Evolutionary conservation across 2,888 invertebrate genomes (phyloP).

Genomic region (Catocala sponsa): DNA sequence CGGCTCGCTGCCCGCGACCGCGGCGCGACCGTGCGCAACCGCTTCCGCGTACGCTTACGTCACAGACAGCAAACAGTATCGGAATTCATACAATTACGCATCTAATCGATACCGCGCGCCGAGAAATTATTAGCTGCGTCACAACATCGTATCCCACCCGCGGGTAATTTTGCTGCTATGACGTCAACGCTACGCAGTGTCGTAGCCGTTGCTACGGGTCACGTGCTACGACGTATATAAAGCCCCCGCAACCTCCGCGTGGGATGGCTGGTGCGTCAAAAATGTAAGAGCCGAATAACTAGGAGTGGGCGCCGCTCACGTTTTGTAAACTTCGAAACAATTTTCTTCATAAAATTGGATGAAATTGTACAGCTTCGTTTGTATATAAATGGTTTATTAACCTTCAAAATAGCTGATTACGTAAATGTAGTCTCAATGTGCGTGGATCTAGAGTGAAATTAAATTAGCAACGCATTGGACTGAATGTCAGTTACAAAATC

Average conservation of each 20-base stretch:
- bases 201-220: constrained; percentile 63
- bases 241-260: constrained; percentile 55
- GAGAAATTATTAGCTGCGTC: constrained; percentile 57
- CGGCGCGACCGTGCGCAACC: constrained; percentile 73
- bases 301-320: constrained; percentile 54
- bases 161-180: constrained; percentile 63
- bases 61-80: constrained; percentile 49
- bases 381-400: constrained; percentile 47
- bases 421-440: constrained; percentile 32
- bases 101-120: constrained; percentile 60
- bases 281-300: constrained; percentile 53
- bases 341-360: constrained; percentile 47
- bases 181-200: constrained; percentile 69
- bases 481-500: constrained; percentile 24
- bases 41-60: constrained; percentile 77
- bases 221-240: constrained; percentile 58
- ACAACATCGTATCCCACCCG: constrained; percentile 47
- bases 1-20: constrained; percentile 45
- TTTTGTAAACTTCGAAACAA: constrained; percentile 55
- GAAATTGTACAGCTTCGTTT: constrained; percentile 52
- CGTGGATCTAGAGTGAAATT: constrained; percentile 27
- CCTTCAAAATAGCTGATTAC: constrained; percentile 43
- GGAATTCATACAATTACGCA: constrained; percentile 52
- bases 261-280: constrained; percentile 61
- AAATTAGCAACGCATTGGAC: constrained; percentile 24